These are phyloP conservation scores for Amiota communis DNA, from an alignment of 2,888 invertebrate species.

Conservation along the genomic window DNA sequence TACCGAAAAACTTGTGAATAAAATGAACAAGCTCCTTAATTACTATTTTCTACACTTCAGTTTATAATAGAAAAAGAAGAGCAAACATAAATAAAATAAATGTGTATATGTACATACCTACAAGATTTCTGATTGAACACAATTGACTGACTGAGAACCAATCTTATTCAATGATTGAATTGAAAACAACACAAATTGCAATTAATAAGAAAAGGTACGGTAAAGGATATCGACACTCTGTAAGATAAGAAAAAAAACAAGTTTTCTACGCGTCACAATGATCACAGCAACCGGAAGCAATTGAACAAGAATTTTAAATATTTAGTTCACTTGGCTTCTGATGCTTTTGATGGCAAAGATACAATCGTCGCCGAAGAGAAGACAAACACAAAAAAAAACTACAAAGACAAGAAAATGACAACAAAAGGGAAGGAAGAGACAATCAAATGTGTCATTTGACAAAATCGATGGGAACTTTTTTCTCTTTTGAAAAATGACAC, in stretches of 20 bases:
- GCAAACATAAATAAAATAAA: not conserved
- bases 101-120: too few relatives aligned
- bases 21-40: not conserved
- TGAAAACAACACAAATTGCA: too few relatives aligned
- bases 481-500: too few relatives aligned
- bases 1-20: constrained; percentile 10
- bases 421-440: constrained; percentile 6
- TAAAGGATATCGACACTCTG: too few relatives aligned
- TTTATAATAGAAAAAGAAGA: not conserved
- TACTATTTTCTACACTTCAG: not conserved
- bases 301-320: constrained; percentile 65
- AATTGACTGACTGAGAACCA: too few relatives aligned
- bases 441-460: not conserved
- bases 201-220: too few relatives aligned
- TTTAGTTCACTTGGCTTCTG: constrained; percentile 59
- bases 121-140: not conserved
- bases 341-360: constrained; percentile 6
- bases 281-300: constrained; percentile 60
- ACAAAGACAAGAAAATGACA: constrained; percentile 27
- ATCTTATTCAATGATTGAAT: too few relatives aligned
- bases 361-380: constrained; percentile 34
- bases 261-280: constrained; percentile 58
- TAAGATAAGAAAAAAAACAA: constrained; percentile 14
- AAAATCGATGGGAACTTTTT: not conserved
- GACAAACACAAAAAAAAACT: constrained; percentile 29